Percentiles rank a stretch among this genome's conserved stretches.
These are phyloP conservation scores for Meta bourneti DNA, from an alignment of 2,888 invertebrate genomes.

Conservation along the genomic window DNA sequence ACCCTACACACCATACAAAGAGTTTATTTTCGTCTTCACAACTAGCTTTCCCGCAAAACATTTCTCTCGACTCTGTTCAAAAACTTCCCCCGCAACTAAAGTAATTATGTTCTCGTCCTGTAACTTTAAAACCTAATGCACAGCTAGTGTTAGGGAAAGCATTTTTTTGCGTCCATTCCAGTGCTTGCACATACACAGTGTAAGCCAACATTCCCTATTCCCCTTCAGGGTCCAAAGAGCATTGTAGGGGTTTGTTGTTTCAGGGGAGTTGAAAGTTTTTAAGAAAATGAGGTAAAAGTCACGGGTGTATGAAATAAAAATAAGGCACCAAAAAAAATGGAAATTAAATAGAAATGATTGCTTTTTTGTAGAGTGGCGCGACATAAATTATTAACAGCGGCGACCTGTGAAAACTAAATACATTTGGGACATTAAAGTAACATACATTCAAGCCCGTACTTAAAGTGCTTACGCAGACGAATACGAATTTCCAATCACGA, in stretches of 20 bases:
- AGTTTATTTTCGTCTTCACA: too few relatives aligned
- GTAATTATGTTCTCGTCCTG: background rate
- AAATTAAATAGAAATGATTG: slow-evolving; percentile 63
- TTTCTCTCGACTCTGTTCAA: too few relatives aligned
- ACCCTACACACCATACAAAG: too few relatives aligned
- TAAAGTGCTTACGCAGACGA: slow-evolving; percentile 37
- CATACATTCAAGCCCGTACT: slow-evolving; percentile 42
- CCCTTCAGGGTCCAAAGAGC: background rate
- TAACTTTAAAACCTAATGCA: background rate
- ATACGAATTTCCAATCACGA: slow-evolving; percentile 70
- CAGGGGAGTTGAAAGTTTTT: background rate
- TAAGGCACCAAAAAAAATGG: background rate
- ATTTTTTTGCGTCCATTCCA: background rate
- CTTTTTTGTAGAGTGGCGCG: slow-evolving; percentile 41
- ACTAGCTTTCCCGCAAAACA: too few relatives aligned
- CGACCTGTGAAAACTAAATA: slow-evolving; percentile 74
- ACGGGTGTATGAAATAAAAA: background rate
- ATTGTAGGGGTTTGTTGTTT: background rate
- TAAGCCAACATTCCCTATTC: background rate
- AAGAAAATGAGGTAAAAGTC: background rate
- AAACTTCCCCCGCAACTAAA: background rate
- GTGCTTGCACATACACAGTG: too few relatives aligned
- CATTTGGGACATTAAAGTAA: slow-evolving; percentile 69
- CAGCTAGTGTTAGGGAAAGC: background rate
- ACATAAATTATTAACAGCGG: slow-evolving; percentile 70